Percentiles rank a stretch among this genome's conserved stretches.
Evolutionary conservation across 2,888 invertebrate species (phyloP).

Genomic region (Automeris io): DNA sequence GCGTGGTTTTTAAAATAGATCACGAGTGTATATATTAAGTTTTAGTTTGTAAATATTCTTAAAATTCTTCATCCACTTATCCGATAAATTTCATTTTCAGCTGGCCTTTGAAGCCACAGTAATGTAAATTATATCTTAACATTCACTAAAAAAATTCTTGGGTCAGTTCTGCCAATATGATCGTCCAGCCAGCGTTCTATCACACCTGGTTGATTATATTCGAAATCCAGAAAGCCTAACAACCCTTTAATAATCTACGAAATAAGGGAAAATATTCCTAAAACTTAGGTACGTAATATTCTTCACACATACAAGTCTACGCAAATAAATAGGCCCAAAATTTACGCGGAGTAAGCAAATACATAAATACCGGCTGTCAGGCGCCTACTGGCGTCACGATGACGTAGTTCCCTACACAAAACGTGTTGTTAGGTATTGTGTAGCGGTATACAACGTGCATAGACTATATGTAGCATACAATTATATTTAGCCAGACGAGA

Average conservation of each 20-base stretch:
- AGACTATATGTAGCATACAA: constrained; percentile 19
- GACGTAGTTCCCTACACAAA: constrained; percentile 30
- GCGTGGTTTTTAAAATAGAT: neutral
- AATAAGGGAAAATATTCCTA: neutral
- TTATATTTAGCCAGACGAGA: constrained; percentile 10
- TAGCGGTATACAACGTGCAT: constrained; percentile 9
- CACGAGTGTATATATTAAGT: too few relatives aligned
- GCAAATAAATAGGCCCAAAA: constrained; percentile 16
- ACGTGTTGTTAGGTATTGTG: constrained; percentile 21
- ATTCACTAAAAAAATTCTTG: too few relatives aligned
- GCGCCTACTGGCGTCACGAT: constrained; percentile 31
- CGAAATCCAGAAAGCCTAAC: too few relatives aligned
- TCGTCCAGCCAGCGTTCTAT: too few relatives aligned
- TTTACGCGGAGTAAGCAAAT: constrained; percentile 14
- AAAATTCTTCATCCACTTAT: too few relatives aligned
- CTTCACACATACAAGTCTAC: constrained; percentile 7
- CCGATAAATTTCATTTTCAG: too few relatives aligned
- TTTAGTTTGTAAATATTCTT: too few relatives aligned
- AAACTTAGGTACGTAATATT: constrained; percentile 2
- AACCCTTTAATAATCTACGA: too few relatives aligned
- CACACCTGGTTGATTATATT: too few relatives aligned
- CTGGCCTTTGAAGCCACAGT: too few relatives aligned
- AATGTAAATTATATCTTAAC: too few relatives aligned
- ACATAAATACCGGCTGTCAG: constrained; percentile 20
- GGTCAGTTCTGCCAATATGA: too few relatives aligned